Evolutionary conservation across 2,888 invertebrate genomes (phyloP).

Genomic region (Deroplatys truncata): DNA sequence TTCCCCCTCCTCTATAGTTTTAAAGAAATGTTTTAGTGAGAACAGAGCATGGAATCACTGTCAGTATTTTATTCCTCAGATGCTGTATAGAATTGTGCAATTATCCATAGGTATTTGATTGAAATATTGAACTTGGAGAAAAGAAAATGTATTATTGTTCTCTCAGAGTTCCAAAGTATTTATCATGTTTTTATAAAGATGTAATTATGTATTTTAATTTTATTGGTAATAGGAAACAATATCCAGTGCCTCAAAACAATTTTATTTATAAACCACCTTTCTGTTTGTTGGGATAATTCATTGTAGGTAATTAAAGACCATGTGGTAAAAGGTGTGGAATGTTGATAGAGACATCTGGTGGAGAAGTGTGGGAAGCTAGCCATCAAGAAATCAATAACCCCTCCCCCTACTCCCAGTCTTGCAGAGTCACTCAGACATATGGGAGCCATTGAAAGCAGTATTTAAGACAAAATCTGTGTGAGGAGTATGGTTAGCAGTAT

Average conservation of each 20-base stretch:
- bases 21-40: too few relatives aligned
- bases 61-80: too few relatives aligned
- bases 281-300: not conserved
- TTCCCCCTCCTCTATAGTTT: too few relatives aligned
- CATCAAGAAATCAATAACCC: not conserved
- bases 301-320: not conserved
- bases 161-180: not conserved
- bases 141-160: not conserved
- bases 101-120: too few relatives aligned
- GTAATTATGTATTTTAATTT: not conserved
- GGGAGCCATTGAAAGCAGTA: slow-evolving; percentile 18
- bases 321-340: not conserved
- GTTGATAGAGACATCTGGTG: not conserved
- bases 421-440: slow-evolving; percentile 25
- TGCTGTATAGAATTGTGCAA: too few relatives aligned
- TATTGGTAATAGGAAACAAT: too few relatives aligned
- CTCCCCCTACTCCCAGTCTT: slow-evolving; percentile 26
- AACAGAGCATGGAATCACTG: too few relatives aligned
- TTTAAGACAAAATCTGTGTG: not conserved
- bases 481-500: not conserved
- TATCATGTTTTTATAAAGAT: not conserved
- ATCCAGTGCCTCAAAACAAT: not conserved
- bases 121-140: too few relatives aligned
- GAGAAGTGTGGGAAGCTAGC: not conserved
- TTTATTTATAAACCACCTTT: not conserved